phyloP scores from a whole-genome alignment of 2,888 invertebrate species.

The Gnatocerus cornutus region DNA sequence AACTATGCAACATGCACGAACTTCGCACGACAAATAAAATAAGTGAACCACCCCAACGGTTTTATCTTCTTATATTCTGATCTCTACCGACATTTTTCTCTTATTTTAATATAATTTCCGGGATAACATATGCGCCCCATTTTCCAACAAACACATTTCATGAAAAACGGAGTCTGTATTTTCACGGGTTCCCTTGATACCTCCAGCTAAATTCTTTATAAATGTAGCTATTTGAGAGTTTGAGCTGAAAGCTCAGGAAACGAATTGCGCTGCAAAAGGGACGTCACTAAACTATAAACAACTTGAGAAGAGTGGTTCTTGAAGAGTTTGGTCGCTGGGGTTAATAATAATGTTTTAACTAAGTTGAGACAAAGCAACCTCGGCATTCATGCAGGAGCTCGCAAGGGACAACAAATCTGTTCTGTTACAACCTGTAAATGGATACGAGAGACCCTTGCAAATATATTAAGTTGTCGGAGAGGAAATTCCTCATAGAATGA shows the following conservation, averaged over 20 bases:
- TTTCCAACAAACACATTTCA: too few relatives aligned
- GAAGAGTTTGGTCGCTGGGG: background rate
- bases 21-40: too few relatives aligned
- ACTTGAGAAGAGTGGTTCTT: background rate
- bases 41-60: too few relatives aligned
- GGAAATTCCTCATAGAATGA: slow-evolving; percentile 6
- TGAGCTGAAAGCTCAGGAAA: slow-evolving; percentile 2
- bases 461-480: slow-evolving; percentile 23
- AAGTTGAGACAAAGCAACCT: background rate
- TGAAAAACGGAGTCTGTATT: background rate
- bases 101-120: too few relatives aligned
- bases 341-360: slow-evolving; percentile 4
- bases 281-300: slow-evolving; percentile 1
- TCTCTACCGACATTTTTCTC: too few relatives aligned
- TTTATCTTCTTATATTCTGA: too few relatives aligned
- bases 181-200: background rate
- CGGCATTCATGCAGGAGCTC: slow-evolving; percentile 1
- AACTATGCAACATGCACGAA: too few relatives aligned
- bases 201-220: slow-evolving; percentile 4
- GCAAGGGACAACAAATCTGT: slow-evolving; percentile 28
- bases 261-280: background rate
- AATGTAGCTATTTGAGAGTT: background rate
- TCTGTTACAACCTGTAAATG: slow-evolving; percentile 22
- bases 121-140: too few relatives aligned
- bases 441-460: slow-evolving; percentile 21